Base-by-base conservation (phyloP, 2,113 vertebrate genomes). In the Seriola aureovittata region DNA sequence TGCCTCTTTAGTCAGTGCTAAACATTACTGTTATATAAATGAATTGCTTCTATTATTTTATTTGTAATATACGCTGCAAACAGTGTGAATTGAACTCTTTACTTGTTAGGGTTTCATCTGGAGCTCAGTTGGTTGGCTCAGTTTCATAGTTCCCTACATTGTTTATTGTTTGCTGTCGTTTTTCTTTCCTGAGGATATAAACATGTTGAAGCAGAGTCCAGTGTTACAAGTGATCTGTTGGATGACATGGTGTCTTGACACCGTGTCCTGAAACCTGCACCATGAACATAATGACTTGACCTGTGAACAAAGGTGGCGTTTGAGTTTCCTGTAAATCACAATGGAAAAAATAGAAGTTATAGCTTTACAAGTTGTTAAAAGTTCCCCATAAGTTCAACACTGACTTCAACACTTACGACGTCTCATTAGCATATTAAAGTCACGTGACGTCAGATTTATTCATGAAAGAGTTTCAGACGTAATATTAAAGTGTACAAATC, bases 161-260 rank as follows among this genome's bases (percentile, higher is more conserved):
- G 69, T 84, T 80, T 66, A 48, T 42, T 77, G 73, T 80, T 70
- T 93, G 90, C 91, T 95, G 95, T 95, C 90, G 89, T 92, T 95
- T 95, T 95, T 96, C 93, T 95, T 70, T 95, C 96, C 95, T 40
- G 93, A 95, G 96, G 96, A 95, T 90, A 95, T 85, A 89, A 94
- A 94, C 93, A 93, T 93, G 95, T 95, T 93, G 87, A 90, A 92
- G 87, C 88, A 85, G 84, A 89, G 94, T 94, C 94, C 72, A 2
- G 42, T 90, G 95, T 93, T 50, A 71, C 58, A 66, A 10, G 58
- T 4, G 66, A 66, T 69, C 54, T 4, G 40, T 65, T 44, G 21
- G 82, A 80, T 7, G 50, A 32, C 71, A 64, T 59, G 0, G 46
- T 42, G 63, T 80, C 84, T 73, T 82, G 40, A 25, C 50, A 52